phyloP scores from a whole-genome alignment of 2,113 vertebrate species.

The Callorhinus ursinus region DNA sequence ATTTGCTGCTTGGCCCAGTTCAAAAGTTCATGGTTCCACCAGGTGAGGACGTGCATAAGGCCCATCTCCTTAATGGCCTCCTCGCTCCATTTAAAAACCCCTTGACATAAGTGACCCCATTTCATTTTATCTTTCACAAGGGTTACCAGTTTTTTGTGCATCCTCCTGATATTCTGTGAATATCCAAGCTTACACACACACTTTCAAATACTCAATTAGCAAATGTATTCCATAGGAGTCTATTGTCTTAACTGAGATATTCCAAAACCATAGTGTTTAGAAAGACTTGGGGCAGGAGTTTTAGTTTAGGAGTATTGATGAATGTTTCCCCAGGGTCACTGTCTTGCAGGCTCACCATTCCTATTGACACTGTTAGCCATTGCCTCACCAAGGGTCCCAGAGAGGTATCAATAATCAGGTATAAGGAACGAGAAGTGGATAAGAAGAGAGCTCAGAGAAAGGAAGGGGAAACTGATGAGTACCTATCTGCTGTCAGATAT shows the following conservation, averaged over 20 bases:
- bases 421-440: background rate
- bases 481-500: background rate
- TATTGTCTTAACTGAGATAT: background rate
- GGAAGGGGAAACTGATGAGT: background rate
- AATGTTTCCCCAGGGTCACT: background rate
- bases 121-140: background rate
- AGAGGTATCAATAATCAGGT: background rate
- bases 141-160: background rate
- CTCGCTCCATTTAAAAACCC: background rate
- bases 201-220: background rate
- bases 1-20: background rate
- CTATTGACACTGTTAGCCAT: background rate
- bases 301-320: background rate
- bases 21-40: background rate
- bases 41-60: background rate
- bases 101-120: background rate
- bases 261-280: background rate
- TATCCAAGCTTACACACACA: background rate
- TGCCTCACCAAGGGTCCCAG: background rate
- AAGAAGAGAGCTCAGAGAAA: background rate
- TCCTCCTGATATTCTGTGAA: background rate
- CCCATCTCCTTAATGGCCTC: background rate
- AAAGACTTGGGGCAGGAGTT: background rate
- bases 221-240: background rate
- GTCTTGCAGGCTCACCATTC: background rate